Percentiles rank a stretch among this genome's conserved stretches.
Conservation (phyloP, 2,888 invertebrate species). For the Rosalia funebris region DNA sequence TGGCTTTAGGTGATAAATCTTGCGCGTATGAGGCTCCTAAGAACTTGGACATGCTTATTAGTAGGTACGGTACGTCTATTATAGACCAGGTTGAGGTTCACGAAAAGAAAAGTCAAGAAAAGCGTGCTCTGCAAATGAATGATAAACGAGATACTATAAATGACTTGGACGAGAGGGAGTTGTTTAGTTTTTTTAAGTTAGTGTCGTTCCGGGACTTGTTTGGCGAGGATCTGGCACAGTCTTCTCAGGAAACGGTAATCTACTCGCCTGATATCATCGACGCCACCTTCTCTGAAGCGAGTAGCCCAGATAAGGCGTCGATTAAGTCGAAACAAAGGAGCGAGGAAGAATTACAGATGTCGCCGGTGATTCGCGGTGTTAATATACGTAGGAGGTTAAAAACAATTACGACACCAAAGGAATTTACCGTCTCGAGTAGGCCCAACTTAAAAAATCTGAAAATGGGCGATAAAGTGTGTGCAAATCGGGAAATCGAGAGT, state of each 20-base stretch:
- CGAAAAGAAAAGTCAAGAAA: background rate
- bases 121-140: constrained; percentile 6
- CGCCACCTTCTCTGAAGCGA: constrained; percentile 2
- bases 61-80: constrained; percentile 41
- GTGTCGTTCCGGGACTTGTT: constrained; percentile 44
- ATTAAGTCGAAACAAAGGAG: background rate
- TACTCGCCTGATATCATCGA: constrained; percentile 43
- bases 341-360: constrained; percentile 26
- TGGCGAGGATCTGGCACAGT: constrained; percentile 6
- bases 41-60: constrained; percentile 42
- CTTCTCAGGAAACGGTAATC: constrained; percentile 46
- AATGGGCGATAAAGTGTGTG: background rate
- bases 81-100: constrained; percentile 13
- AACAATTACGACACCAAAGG: background rate
- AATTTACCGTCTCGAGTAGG: background rate
- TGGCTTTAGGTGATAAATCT: constrained; percentile 35
- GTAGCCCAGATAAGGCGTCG: background rate
- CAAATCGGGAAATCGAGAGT: constrained; percentile 10
- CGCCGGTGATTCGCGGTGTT: constrained; percentile 37
- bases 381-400: constrained; percentile 18
- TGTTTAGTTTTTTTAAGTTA: constrained; percentile 49
- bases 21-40: constrained; percentile 50
- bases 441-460: constrained; percentile 11
- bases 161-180: constrained; percentile 28
- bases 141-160: constrained; percentile 7